Evolutionary conservation across 2,888 invertebrate species (phyloP).

Genomic region (Trachelus troglodyta): DNA sequence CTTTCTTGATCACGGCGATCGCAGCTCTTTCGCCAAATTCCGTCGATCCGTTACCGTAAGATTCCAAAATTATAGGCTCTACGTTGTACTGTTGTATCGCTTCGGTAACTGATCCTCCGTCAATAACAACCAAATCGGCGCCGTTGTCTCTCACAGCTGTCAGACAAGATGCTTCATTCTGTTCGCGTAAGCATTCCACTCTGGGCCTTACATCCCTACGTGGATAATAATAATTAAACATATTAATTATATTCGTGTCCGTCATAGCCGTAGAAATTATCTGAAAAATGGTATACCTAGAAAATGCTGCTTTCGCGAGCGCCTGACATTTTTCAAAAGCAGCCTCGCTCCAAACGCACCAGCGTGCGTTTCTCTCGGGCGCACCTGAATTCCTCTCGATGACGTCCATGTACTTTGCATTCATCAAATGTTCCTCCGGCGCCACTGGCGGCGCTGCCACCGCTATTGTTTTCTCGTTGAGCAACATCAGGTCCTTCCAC

Average conservation of each 20-base stretch:
- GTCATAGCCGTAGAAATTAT: background rate
- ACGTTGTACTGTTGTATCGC: constrained; percentile 71
- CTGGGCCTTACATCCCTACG: constrained; percentile 80
- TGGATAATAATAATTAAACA: background rate
- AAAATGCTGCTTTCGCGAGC: constrained; percentile 78
- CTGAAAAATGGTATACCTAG: constrained; percentile 57
- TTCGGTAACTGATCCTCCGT: constrained; percentile 71
- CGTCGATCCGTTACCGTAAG: constrained; percentile 71
- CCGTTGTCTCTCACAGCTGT: constrained; percentile 75
- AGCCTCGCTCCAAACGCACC: constrained; percentile 75
- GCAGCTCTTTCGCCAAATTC: constrained; percentile 69
- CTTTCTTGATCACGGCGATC: constrained; percentile 76
- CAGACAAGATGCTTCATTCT: constrained; percentile 75
- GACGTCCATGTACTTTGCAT: constrained; percentile 77
- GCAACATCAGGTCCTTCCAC: constrained; percentile 69
- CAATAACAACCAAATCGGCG: constrained; percentile 78
- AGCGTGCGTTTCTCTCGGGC: constrained; percentile 72
- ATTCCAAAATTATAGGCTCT: constrained; percentile 74
- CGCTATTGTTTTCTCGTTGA: constrained; percentile 73
- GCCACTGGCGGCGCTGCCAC: constrained; percentile 74
- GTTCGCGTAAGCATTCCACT: constrained; percentile 79
- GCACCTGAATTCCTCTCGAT: constrained; percentile 80
- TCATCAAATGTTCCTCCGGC: constrained; percentile 73
- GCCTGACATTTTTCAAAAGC: constrained; percentile 81
- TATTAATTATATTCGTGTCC: background rate